Evolutionary conservation across 2,113 vertebrate genomes (phyloP), one percentile per base, ranked within the genome.

Genomic region (Ammodytes dubius): DNA sequence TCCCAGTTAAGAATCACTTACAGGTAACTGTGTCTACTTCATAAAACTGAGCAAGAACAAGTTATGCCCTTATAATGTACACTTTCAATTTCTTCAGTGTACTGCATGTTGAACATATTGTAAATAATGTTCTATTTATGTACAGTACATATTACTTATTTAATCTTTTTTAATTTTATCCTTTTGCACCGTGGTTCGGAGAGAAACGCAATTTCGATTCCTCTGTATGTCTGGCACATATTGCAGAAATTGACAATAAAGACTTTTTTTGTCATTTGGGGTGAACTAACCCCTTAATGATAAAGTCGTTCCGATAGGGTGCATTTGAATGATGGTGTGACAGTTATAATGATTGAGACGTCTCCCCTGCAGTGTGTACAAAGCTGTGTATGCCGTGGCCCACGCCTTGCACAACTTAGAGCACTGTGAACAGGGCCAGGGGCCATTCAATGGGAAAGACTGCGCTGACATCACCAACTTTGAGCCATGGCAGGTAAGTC

Each of bases 1-100:
- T 96, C 96, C 4, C 95, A 97, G 92, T 85, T 97, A 71, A 92
- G 96, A 37, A 91, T 96, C 60, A 96, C 95, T 0, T 97, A 97
- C 92, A 94, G 79, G 93, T 94, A 42, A 78, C 83, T 63, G 14
- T 42, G 1, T 39, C 14, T 7, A 17, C 54, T 58, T 10, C 17
- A 8, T 2, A 27, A 27, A 27, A 27, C 27, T 27, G 27, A 27
- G 27, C 27, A 27, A 27, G 27, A 27, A 27, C 27, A 27, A 27
- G 27, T 27, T 27, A 27, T 27, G 27, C 27, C 27, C 27, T 27
- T 27, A 27, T 27, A 27, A 27, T 27, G 27, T 27, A 27, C 27
- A 27, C 27, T 27, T 27, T 27, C 1, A 27, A 27, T 27, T 27
- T 27, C 27, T 27, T 27, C 27, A 27, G 2, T 27, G 27, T 27